Evolutionary conservation across 2,797 vertebrate species (phyloP).

Genomic region (Gymnothorax reevesii): DNA sequence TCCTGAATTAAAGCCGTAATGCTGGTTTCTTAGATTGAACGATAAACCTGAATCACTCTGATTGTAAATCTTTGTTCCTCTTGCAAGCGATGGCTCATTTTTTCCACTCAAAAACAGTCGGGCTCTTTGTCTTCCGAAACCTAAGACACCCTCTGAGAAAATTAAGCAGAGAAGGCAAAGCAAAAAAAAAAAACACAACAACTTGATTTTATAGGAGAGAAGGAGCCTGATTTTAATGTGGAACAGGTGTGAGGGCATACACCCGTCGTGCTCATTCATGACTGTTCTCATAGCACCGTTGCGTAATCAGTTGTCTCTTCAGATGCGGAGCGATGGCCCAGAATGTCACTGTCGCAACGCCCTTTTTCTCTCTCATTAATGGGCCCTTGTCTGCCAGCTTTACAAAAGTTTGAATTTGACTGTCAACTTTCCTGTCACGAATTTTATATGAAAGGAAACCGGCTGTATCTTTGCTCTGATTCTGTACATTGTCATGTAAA

Average conservation of each 20-base stretch:
- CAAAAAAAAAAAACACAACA: constrained; percentile 52
- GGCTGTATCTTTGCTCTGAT: neutral
- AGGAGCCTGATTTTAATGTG: constrained; percentile 61
- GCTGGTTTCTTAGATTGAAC: neutral
- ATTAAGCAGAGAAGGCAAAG: constrained; percentile 45
- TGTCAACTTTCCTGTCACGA: neutral
- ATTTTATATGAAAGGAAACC: neutral
- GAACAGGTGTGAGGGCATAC: constrained; percentile 64
- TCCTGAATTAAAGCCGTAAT: constrained; percentile 25
- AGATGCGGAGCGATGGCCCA: constrained; percentile 45
- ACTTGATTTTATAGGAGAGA: constrained; percentile 56
- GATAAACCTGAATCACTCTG: neutral
- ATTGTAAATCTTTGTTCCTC: constrained; percentile 11
- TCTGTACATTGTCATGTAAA: neutral
- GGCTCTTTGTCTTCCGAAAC: constrained; percentile 1
- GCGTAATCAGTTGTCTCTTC: constrained; percentile 41
- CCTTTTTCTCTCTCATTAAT: constrained; percentile 19
- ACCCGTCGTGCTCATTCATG: constrained; percentile 59
- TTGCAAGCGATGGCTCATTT: neutral
- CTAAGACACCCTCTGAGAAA: constrained; percentile 27
- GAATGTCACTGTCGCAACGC: constrained; percentile 46
- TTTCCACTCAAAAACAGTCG: neutral
- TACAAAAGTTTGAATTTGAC: neutral
- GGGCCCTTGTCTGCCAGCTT: neutral
- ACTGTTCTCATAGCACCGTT: constrained; percentile 36